Evolutionary conservation across 2,113 vertebrate species (phyloP).

Genomic region (Crotalus helleri): DNA sequence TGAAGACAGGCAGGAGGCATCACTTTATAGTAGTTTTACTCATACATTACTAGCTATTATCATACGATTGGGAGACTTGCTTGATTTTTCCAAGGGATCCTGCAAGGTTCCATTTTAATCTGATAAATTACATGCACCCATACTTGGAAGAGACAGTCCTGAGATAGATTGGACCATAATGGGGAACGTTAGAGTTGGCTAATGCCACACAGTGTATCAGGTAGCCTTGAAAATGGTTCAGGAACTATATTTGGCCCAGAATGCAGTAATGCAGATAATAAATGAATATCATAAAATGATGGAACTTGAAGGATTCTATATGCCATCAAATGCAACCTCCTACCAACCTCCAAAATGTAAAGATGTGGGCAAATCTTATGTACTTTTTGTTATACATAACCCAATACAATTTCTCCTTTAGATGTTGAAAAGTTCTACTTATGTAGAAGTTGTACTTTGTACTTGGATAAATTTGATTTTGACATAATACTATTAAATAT

Average conservation of each 20-base stretch:
- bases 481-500: not conserved
- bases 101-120: not conserved
- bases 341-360: not conserved
- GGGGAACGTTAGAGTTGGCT: not conserved
- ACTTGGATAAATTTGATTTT: not conserved
- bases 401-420: not conserved
- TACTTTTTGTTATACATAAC: not conserved
- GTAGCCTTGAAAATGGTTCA: not conserved
- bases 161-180: not conserved
- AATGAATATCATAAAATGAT: not conserved
- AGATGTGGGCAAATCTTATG: not conserved
- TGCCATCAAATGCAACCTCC: not conserved
- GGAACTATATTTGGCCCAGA: not conserved
- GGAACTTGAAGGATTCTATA: not conserved
- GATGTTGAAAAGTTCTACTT: not conserved
- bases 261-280: not conserved
- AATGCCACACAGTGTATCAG: not conserved
- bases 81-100: not conserved
- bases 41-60: not conserved
- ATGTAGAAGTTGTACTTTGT: not conserved
- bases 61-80: not conserved
- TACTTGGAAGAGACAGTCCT: not conserved
- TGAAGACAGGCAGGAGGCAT: not conserved
- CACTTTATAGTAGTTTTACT: not conserved
- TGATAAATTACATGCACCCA: not conserved